Conservation (phyloP, 1,140 invertebrate genomes). For the Drosophila erecta region DNA sequence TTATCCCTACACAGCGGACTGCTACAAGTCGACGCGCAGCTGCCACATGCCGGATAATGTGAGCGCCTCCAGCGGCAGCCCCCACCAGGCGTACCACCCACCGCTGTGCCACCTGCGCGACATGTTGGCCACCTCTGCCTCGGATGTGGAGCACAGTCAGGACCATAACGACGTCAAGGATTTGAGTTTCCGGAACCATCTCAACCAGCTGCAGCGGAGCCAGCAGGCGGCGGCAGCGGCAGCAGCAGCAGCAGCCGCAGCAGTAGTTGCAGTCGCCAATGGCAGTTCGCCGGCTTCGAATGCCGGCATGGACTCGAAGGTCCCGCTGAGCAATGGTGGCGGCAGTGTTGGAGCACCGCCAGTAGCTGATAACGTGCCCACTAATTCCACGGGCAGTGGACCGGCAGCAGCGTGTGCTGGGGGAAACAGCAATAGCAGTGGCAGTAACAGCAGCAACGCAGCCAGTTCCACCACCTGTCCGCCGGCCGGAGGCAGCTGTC, state of each 20-base stretch:
- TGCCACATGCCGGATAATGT: conserved; percentile 85
- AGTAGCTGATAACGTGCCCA: conserved; percentile 55
- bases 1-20: conserved; percentile 85
- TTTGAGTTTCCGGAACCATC: conserved; percentile 81
- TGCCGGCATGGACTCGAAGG: conserved; percentile 34
- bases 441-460: conserved; percentile 49
- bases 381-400: conserved; percentile 51
- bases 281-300: conserved; percentile 28
- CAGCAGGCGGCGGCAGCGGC: conserved; percentile 52
- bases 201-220: conserved; percentile 74
- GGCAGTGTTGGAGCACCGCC: conserved; percentile 18
- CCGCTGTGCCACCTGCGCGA: conserved; percentile 84
- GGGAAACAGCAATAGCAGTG: conserved; percentile 38
- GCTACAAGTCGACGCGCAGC: conserved; percentile 84
- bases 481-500: conserved; percentile 21
- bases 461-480: conserved; percentile 64
- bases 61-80: conserved; percentile 83
- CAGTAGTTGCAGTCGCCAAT: conserved; percentile 35
- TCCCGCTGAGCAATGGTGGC: conserved; percentile 19
- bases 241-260: conserved; percentile 57
- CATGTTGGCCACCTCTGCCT: conserved; percentile 70
- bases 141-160: conserved; percentile 85
- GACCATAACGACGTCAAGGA: conserved; percentile 89
- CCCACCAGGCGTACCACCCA: conserved; percentile 82
- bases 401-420: conserved; percentile 7